phyloP scores from a whole-genome alignment of 2,888 invertebrate species.

The Nesidiocoris tenuis region DNA sequence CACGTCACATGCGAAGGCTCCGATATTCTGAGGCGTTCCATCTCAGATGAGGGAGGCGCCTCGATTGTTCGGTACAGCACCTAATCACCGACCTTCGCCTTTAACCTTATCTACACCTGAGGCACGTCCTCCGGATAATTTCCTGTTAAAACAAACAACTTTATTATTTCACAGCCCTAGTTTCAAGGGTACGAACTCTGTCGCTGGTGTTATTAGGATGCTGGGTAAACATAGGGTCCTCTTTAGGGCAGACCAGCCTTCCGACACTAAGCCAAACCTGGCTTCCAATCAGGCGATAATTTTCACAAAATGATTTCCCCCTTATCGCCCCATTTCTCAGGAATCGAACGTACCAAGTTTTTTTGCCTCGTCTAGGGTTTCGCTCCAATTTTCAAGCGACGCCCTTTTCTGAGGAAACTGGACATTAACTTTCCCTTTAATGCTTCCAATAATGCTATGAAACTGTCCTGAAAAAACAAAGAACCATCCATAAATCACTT shows the following conservation, averaged over 20 bases:
- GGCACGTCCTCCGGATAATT: background rate
- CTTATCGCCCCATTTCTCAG: background rate
- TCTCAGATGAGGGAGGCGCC: too few relatives aligned
- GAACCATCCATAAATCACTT: too few relatives aligned
- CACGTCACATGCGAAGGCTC: too few relatives aligned
- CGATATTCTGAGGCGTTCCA: too few relatives aligned
- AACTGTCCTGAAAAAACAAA: too few relatives aligned
- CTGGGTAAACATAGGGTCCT: background rate
- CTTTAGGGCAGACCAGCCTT: background rate
- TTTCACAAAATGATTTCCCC: background rate
- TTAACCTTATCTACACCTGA: background rate
- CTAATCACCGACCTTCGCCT: too few relatives aligned
- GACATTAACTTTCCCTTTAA: background rate
- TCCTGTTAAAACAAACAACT: background rate
- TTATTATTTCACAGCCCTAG: background rate
- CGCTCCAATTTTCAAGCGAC: background rate
- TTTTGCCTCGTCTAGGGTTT: background rate
- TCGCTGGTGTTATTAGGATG: background rate
- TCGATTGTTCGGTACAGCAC: too few relatives aligned
- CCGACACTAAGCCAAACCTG: background rate
- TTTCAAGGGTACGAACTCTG: background rate
- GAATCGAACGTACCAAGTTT: background rate
- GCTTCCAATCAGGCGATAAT: background rate
- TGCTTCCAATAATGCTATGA: too few relatives aligned
- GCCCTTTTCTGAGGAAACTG: background rate